These are phyloP conservation scores for Dendrolimus kikuchii DNA, from an alignment of 1,140 invertebrate genomes.

Conservation along the genomic window DNA sequence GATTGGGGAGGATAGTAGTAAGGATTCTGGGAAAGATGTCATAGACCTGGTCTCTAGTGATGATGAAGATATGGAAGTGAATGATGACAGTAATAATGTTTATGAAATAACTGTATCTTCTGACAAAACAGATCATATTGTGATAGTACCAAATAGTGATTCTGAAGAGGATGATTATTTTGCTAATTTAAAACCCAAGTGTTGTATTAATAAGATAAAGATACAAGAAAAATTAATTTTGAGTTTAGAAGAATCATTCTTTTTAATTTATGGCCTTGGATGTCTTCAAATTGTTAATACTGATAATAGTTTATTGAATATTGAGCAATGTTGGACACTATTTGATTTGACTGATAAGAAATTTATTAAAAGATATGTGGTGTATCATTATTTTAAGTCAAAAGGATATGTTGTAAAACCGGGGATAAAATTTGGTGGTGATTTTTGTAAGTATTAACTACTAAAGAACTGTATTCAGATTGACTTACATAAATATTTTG, in stretches of 20 bases:
- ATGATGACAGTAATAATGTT: slow-evolving; percentile 12
- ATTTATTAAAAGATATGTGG: slow-evolving; percentile 85
- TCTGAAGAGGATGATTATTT: slow-evolving; percentile 78
- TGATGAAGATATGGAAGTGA: slow-evolving; percentile 33
- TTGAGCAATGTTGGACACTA: slow-evolving; percentile 76
- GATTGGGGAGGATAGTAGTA: slow-evolving; percentile 40
- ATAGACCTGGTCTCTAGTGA: slow-evolving; percentile 57
- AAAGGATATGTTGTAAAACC: slow-evolving; percentile 93
- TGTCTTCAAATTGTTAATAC: slow-evolving; percentile 79
- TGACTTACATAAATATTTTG: too few relatives aligned
- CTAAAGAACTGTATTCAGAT: too few relatives aligned
- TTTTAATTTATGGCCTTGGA: slow-evolving; percentile 82
- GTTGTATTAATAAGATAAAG: slow-evolving; percentile 74
- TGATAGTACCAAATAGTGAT: slow-evolving; percentile 78
- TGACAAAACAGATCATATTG: slow-evolving; percentile 59
- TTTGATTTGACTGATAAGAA: slow-evolving; percentile 75
- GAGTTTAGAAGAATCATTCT: slow-evolving; percentile 85
- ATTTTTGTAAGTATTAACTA: slow-evolving; percentile 81
- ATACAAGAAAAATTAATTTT: slow-evolving; percentile 78
- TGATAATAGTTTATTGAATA: slow-evolving; percentile 71
- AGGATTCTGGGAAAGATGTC: slow-evolving; percentile 32
- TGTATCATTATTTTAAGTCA: slow-evolving; percentile 89
- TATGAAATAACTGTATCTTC: slow-evolving; percentile 17
- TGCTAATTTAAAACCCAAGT: slow-evolving; percentile 73
- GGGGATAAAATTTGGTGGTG: slow-evolving; percentile 91